Conservation (phyloP, 1,140 invertebrate genomes). For the Asbolus verrucosus region DNA sequence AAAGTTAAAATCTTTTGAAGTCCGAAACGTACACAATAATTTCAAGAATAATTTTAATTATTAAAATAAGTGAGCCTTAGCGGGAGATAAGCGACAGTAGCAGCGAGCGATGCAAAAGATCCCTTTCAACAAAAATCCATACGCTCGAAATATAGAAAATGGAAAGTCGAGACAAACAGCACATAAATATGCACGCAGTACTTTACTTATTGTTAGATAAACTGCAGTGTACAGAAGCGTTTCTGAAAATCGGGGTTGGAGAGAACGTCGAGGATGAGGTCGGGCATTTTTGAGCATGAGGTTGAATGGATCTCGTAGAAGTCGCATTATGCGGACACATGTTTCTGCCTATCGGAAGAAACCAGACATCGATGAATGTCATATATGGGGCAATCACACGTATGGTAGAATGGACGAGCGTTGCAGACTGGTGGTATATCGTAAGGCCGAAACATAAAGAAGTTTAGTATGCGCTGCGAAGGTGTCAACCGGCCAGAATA, state of each 20-base stretch:
- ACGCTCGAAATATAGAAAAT: constrained; percentile 39
- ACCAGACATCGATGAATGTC: constrained; percentile 51
- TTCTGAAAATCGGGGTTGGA: neutral
- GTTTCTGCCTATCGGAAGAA: constrained; percentile 48
- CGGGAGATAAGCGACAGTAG: neutral
- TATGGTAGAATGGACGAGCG: constrained; percentile 35
- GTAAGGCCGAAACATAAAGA: constrained; percentile 51
- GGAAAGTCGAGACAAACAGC: constrained; percentile 8
- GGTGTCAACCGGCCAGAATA: constrained; percentile 59
- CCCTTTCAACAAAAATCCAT: constrained; percentile 32
- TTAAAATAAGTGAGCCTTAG: constrained; percentile 35
- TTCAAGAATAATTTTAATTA: constrained; percentile 45
- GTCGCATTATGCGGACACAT: constrained; percentile 53
- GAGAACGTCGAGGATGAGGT: neutral
- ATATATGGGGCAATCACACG: constrained; percentile 40
- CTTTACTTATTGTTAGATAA: constrained; percentile 37
- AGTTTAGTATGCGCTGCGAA: constrained; percentile 57
- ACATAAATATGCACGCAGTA: constrained; percentile 42
- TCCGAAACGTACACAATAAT: constrained; percentile 43
- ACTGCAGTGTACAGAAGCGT: constrained; percentile 5
- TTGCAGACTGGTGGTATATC: constrained; percentile 18
- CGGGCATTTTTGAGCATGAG: neutral
- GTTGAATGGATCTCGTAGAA: constrained; percentile 41
- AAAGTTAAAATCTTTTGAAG: constrained; percentile 42
- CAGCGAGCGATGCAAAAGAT: constrained; percentile 14